Base-by-base conservation (phyloP, 2,888 invertebrate genomes). In the Seira musarum region DNA sequence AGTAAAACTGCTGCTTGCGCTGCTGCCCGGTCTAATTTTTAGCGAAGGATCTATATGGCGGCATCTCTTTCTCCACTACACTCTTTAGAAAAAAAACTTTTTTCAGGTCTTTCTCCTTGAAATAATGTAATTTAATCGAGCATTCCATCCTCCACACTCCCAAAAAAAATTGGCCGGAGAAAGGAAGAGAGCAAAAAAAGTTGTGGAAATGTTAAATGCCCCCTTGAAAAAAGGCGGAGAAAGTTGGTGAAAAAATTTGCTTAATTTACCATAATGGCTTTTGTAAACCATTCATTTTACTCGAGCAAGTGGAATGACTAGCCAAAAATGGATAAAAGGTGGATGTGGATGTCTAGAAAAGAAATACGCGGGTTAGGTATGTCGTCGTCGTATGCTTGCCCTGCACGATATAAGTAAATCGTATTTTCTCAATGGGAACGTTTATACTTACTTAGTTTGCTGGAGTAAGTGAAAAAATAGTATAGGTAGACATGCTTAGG, bases 251-350 rank as follows among this genome's bases (percentile, higher is more conserved):
- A 30, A 63, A 72, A 72, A 72, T 72, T 72, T 72, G 72, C 49
- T 72, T 72, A 72, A 72, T 72, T 72, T 72, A 72, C 72, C 72
- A 72, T 72, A 72, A 72, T 72, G 46, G 61, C 64, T 72, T 71
- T 71, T 71, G 61, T 71, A 71, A 71, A 71, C 61, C 70, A 61
- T 71, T 71, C 69, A 40, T 5, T 40, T 40, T 5, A 40, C 40
- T 40, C 13, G 40, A 13, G 13, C 40, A 13, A 40, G 66, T 66
- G 66, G 66, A 66, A 66, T 66, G 10, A 40, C 40, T 40, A 40
- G 40, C 40, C 40, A 40, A 40, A 40, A 40, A 40, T n/a, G n/a
- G n/a, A n/a, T n/a, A n/a, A n/a, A n/a, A n/a, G n/a, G 30, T 64
- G 30, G 15, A 30, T 64, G 21, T n/a, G 15, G 17, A 64, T n/a